Conservation (phyloP, 2,113 vertebrate species). For the Alectura lathami region DNA sequence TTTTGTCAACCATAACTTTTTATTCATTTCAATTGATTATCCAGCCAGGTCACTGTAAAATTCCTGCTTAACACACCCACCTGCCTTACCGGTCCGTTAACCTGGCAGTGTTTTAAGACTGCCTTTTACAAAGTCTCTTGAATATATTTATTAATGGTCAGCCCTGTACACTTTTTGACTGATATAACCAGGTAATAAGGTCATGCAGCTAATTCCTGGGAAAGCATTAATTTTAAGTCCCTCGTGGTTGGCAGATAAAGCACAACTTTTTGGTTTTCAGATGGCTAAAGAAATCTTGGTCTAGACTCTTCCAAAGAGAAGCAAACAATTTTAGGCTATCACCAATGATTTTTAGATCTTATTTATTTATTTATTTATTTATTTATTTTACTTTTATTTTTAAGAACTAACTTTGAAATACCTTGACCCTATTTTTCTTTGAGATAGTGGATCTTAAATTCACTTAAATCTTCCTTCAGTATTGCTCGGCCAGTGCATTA, state of each 20-base stretch:
- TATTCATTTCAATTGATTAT: neutral
- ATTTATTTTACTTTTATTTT: neutral
- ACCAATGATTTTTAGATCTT: neutral
- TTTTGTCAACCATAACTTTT: neutral
- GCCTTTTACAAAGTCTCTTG: neutral
- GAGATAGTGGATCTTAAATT: slow-evolving; percentile 11
- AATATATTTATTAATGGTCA: neutral
- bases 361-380: neutral
- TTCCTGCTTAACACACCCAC: neutral
- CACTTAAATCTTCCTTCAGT: slow-evolving; percentile 13
- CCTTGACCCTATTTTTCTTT: neutral
- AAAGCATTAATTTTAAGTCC: neutral
- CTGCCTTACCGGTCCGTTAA: neutral
- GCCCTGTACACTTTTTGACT: neutral
- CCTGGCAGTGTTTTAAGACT: neutral
- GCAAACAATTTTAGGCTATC: neutral
- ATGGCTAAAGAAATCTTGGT: neutral
- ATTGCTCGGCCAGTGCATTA: neutral
- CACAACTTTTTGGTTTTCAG: neutral
- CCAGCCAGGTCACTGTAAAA: neutral
- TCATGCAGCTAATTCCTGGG: neutral
- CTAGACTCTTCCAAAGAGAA: neutral
- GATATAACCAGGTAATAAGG: neutral
- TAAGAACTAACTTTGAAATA: neutral
- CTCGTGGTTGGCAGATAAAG: neutral